A percentile compares a stretch with the other conserved stretches of the same genome.
Evolutionary conservation across 2,113 vertebrate genomes (phyloP).

Genomic region (Scomber colias): DNA sequence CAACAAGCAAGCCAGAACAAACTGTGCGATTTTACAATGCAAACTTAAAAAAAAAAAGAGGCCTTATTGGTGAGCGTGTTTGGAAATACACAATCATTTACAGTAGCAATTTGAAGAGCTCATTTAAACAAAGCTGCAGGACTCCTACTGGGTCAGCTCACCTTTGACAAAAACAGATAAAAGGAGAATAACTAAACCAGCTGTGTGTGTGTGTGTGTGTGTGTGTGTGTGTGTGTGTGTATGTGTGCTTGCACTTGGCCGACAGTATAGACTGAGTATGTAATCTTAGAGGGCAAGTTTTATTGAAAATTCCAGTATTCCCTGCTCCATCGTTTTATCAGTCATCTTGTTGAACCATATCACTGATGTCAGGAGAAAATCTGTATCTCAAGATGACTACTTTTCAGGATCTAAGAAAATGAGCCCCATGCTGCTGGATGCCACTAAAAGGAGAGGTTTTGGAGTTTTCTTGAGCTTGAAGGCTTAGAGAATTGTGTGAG

Average conservation of each 20-base stretch:
- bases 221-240: neutral
- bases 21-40: neutral
- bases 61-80: neutral
- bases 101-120: neutral
- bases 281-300: conserved; percentile 13
- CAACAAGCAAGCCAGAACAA: conserved; percentile 23
- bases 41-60: neutral
- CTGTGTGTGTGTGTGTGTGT: neutral
- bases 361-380: neutral
- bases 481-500: neutral
- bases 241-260: neutral
- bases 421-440: no score
- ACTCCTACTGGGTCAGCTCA: neutral
- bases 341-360: neutral
- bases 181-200: neutral
- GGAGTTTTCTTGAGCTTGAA: no score
- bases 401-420: neutral
- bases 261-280: neutral
- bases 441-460: no score
- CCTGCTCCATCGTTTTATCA: neutral
- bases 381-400: neutral
- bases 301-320: conserved; percentile 38
- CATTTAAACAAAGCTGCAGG: neutral
- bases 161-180: neutral
- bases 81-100: neutral